Base-by-base conservation (phyloP, 2,888 invertebrate genomes). In the Perdita meconis region DNA sequence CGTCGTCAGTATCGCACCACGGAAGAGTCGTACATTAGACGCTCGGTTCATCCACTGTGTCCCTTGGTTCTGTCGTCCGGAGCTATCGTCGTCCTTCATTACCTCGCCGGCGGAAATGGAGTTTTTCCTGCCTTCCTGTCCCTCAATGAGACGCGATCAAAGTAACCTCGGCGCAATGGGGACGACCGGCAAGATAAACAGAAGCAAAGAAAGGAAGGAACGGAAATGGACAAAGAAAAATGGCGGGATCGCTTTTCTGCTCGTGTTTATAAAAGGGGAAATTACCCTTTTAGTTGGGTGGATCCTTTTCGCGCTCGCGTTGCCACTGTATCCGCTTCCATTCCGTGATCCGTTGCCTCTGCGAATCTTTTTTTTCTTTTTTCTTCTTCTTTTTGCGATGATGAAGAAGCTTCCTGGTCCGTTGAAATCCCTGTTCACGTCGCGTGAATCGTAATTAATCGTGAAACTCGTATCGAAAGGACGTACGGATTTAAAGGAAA, bases 91-190 rank as follows among this genome's bases (percentile, higher is more conserved):
- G 59, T 59, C 53, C 65, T 71, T 71, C 71, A 53, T 71, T 71
- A 59, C 40, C 53, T 51, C 38, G 12, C 19, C 47, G 16, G 57
- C 71, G 71, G 71, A 71, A 71, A 71, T 71, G 57, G 59, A 71
- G 51, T 71, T 71, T 71, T 71, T 65, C 65, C 71, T 59, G 50
- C 57, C 53, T 65, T 65, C 65, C 59, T 51, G 64, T 57, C 30
- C 71, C 42, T 34, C 71, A 53, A 51, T 55, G 53, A 56, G 56
- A 63, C 63, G 34, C 22, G 70, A 63, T 63, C 63, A 42, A 56
- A 53, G 40, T 53, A 22, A 26, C 42, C 65, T 34, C 42, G 24
- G 40, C 47, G 10, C 19, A 1, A 16, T 1, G 19, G 19, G 16
- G 44, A 44, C 44, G 19, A 44, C 44, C n/a, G 47, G 19, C 47